Conservation (phyloP, 1,140 invertebrate species). For the Diprion similis region DNA sequence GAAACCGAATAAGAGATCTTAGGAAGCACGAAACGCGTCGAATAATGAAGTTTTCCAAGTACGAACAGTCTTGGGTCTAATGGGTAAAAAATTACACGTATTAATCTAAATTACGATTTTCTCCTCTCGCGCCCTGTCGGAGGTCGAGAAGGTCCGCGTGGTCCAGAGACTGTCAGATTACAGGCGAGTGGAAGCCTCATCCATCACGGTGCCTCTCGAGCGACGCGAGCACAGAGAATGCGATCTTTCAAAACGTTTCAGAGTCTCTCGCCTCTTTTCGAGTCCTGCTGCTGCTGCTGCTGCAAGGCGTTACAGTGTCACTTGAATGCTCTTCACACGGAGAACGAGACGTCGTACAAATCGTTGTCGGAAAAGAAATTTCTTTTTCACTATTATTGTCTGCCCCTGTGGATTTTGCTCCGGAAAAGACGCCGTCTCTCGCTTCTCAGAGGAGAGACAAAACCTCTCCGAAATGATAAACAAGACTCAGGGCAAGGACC, state of each 20-base stretch:
- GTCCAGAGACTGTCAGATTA: neutral
- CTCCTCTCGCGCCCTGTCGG: constrained; percentile 1
- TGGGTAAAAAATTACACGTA: constrained; percentile 28
- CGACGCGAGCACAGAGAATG: neutral
- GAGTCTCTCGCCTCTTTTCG: neutral
- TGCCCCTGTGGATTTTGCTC: too few species aligned
- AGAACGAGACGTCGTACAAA: neutral
- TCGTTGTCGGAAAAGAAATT: neutral
- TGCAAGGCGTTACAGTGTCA: neutral
- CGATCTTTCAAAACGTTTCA: constrained; percentile 4
- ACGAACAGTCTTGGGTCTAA: neutral
- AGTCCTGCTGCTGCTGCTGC: neutral
- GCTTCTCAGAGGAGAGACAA: too few species aligned
- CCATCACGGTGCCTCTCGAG: constrained; percentile 20
- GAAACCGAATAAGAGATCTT: too few species aligned
- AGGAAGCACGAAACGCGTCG: neutral
- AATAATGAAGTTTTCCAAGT: constrained; percentile 31
- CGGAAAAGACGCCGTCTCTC: too few species aligned
- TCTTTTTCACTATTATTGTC: too few species aligned
- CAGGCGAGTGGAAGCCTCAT: constrained; percentile 12
- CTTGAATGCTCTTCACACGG: neutral
- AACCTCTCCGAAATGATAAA: too few species aligned
- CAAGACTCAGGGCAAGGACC: too few species aligned
- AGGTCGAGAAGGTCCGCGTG: neutral
- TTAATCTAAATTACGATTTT: constrained; percentile 34